These are phyloP conservation scores for Falcunculus frontatus DNA, from an alignment of 2,113 vertebrate genomes.

Conservation along the genomic window DNA sequence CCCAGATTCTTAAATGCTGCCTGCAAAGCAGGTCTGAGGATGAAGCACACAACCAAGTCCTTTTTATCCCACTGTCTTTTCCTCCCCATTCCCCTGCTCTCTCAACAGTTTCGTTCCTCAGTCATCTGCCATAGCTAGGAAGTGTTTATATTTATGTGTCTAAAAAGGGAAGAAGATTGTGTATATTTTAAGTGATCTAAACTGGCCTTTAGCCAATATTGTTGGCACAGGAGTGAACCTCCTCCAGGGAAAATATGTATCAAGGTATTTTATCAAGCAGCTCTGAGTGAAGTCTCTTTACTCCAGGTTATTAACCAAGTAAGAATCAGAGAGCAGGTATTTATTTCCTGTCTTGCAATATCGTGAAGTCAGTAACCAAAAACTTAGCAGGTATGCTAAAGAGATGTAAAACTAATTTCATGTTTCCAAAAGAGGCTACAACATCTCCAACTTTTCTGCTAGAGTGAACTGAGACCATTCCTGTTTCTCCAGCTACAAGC, in stretches of 20 bases:
- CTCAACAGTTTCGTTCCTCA: neutral
- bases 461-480: neutral
- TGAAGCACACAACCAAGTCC: neutral
- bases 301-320: neutral
- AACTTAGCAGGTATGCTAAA: neutral
- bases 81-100: neutral
- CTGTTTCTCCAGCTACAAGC: neutral
- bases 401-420: slow-evolving; percentile 18
- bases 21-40: neutral
- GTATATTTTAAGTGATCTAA: slow-evolving; percentile 36
- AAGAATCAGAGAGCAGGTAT: neutral
- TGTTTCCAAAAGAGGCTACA: neutral
- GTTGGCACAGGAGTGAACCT: slow-evolving; percentile 8
- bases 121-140: neutral
- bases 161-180: neutral
- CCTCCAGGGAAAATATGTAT: slow-evolving; percentile 13
- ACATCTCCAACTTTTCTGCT: neutral
- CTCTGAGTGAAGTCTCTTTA: slow-evolving; percentile 9
- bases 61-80: neutral
- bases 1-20: neutral
- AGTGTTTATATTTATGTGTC: neutral
- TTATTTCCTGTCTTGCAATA: neutral
- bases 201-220: slow-evolving; percentile 17
- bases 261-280: slow-evolving; percentile 43
- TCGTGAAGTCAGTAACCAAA: slow-evolving; percentile 3